Evolutionary conservation across 2,888 invertebrate species (phyloP), one percentile per base, ranked within the genome.

Genomic region (Sthenelais limicola): DNA sequence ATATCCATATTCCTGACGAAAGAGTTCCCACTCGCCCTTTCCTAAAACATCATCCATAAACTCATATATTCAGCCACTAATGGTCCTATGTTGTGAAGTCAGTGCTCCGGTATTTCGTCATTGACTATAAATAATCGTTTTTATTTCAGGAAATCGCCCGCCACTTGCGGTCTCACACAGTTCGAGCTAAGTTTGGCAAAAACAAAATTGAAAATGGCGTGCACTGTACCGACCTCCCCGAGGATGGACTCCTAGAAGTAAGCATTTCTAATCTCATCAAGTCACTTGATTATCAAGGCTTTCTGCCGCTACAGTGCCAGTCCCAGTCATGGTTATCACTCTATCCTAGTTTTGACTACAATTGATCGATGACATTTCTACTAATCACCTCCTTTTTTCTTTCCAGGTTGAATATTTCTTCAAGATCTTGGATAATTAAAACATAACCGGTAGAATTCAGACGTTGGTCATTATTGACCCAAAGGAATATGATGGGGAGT

Each of bases 141-240:
- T 76, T 77, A 51, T 73, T 76, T n/a, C 85, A 94, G 94, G 94
- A 95, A 86, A 92, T 96, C 74, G 96, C 95, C 0, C 91, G 93
- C 80, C 91, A 95, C 78, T 89, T 97, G 69, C 91, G 96, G 21
- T 96, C 97, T 0, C 90, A 93, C 78, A 94, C 95, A 0, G 86
- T 97, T 51, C 90, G 97, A 81, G 96, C 96, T 0, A 91, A 91
- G 82, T 94, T 93, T 88, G 97, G 97, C 0, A 91, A 90, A 51
- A 92, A 92, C 51, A 94, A 93, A 89, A 91, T 94, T 28, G 91
- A 92, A 84, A 97, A 97, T 89, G 96, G 94, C 3, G 90, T 97
- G 7, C 97, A 97, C 87, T 97, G 97, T 85, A 97, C 97, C 28
- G 97, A 97, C 90, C 90, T 97, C 72, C 91, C 93, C 0, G 96